These are phyloP conservation scores for Cotesia glomerata DNA, from an alignment of 1,140 invertebrate species.

Conservation along the genomic window DNA sequence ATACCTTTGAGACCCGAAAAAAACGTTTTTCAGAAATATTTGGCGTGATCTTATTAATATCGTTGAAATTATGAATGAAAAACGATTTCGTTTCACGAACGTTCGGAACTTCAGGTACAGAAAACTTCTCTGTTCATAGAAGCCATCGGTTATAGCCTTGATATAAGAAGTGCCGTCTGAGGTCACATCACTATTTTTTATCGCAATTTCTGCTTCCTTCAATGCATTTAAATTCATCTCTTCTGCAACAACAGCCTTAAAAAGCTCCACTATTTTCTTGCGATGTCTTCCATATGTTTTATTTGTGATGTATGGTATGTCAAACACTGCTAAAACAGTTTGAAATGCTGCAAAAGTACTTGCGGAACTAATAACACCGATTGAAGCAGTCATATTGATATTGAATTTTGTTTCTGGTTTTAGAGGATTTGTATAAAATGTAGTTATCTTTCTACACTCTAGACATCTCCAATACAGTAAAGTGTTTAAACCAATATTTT, in stretches of 20 bases:
- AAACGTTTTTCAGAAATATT: too few species aligned
- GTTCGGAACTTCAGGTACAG: too few species aligned
- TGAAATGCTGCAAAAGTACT: slow-evolving; percentile 17
- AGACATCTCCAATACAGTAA: slow-evolving; percentile 19
- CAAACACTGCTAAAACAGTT: slow-evolving; percentile 19
- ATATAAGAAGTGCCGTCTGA: too few species aligned
- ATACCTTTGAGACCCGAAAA: too few species aligned
- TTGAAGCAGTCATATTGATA: slow-evolving; percentile 27
- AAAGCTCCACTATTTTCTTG: slow-evolving; percentile 27
- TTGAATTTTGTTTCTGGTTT: not conserved
- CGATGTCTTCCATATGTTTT: slow-evolving; percentile 29
- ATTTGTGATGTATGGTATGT: slow-evolving; percentile 34
- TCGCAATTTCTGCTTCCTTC: slow-evolving; percentile 42
- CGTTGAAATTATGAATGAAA: too few species aligned
- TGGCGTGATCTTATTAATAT: too few species aligned
- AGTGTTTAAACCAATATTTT: slow-evolving; percentile 13
- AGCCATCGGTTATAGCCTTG: too few species aligned
- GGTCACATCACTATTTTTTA: slow-evolving; percentile 40
- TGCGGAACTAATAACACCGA: slow-evolving; percentile 23
- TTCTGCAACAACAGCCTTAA: slow-evolving; percentile 27
- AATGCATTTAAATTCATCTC: slow-evolving; percentile 31
- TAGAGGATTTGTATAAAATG: not conserved
- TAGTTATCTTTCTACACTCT: not conserved
- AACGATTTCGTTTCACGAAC: too few species aligned
- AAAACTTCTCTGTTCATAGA: too few species aligned